These are phyloP conservation scores for Phoebastria nigripes DNA, from an alignment of 2,797 vertebrate genomes.

Conservation along the genomic window DNA sequence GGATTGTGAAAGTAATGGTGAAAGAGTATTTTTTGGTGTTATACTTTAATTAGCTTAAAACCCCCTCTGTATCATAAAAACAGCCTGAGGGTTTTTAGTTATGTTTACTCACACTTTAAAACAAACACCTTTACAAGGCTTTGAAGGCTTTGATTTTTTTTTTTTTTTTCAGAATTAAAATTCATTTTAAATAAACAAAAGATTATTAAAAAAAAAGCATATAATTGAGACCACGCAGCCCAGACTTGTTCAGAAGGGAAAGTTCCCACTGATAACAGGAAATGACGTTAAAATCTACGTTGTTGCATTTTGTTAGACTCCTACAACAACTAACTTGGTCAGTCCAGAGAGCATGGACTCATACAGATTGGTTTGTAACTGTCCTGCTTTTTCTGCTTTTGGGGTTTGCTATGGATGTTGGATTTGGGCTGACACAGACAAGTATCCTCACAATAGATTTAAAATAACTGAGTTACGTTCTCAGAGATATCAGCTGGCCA, in stretches of 20 bases:
- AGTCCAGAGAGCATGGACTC: background rate
- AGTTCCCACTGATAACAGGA: background rate
- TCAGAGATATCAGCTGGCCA: background rate
- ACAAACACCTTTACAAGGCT: background rate
- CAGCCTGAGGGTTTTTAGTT: background rate
- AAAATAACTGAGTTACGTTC: background rate
- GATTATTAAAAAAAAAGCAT: background rate
- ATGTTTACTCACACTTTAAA: background rate
- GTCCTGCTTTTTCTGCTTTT: background rate
- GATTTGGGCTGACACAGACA: background rate
- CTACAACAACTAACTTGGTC: background rate
- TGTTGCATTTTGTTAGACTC: background rate
- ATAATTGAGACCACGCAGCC: background rate
- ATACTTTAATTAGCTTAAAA: background rate
- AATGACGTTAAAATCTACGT: background rate
- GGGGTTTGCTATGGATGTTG: background rate
- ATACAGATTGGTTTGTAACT: background rate
- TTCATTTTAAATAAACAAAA: background rate
- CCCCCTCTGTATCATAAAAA: accelerated
- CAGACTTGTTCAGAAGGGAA: background rate
- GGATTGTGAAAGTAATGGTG: background rate
- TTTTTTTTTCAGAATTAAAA: background rate
- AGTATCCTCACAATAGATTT: background rate
- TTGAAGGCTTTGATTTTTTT: background rate
- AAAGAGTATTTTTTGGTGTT: background rate